phyloP scores from a whole-genome alignment of 2,888 invertebrate species.

The Trilocha varians region DNA sequence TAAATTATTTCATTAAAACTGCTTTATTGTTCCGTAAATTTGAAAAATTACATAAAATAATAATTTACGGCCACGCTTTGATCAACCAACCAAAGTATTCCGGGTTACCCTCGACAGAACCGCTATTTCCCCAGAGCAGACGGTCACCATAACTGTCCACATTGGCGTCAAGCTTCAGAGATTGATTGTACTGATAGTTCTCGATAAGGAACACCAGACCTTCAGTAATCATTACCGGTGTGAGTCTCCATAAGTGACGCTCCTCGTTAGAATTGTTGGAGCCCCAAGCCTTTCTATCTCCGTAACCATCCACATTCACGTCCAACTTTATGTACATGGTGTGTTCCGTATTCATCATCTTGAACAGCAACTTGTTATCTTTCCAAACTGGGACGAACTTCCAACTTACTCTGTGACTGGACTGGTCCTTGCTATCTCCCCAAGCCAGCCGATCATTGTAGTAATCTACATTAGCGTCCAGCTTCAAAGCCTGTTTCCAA shows the following conservation, averaged over 20 bases:
- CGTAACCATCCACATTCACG: conserved; percentile 10
- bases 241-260: conserved; percentile 20
- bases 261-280: conserved; percentile 10
- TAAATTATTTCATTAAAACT: too few species aligned
- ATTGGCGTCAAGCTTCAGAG: conserved; percentile 13
- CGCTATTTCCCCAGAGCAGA: conserved; percentile 20
- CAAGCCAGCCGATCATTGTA: conserved; percentile 17
- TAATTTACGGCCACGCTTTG: conserved; percentile 1
- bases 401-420: conserved; percentile 23
- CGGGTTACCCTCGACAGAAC: conserved; percentile 9
- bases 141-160: conserved; percentile 16
- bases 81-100: conserved; percentile 16
- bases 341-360: conserved; percentile 21
- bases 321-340: conserved; percentile 26
- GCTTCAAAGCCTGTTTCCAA: conserved; percentile 19
- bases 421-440: conserved; percentile 20
- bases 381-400: conserved; percentile 21
- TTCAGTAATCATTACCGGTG: conserved; percentile 19
- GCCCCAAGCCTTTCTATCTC: conserved; percentile 24
- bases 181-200: conserved; percentile 20
- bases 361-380: conserved; percentile 20
- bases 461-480: conserved; percentile 13
- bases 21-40: too few species aligned
- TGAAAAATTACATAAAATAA: too few species aligned
- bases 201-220: conserved; percentile 23